Evolutionary conservation across 2,797 vertebrate species (phyloP).

Genomic region (Podarcis lilfordi): DNA sequence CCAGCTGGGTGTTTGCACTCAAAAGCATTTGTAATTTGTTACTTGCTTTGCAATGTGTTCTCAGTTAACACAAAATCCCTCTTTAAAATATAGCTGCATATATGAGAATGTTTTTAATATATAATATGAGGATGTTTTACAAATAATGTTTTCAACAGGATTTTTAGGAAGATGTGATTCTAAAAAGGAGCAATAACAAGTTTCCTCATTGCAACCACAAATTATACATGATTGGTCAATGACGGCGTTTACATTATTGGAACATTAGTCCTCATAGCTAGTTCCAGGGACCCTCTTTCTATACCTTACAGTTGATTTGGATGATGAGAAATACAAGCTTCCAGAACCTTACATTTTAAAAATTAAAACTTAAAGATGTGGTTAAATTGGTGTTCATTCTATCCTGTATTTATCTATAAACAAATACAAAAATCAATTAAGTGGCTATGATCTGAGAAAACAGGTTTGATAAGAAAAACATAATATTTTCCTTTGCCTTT

Average conservation of each 20-base stretch:
- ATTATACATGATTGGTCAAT: conserved; percentile 45
- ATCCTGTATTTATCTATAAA: conserved; percentile 11
- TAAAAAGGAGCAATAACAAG: conserved; percentile 58
- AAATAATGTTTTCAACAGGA: conserved; percentile 38
- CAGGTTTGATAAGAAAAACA: conserved; percentile 7
- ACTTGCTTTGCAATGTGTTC: background rate
- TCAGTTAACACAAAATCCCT: background rate
- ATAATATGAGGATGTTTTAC: conserved; percentile 5
- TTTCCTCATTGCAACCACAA: conserved; percentile 25
- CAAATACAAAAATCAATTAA: conserved; percentile 31
- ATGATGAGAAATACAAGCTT: background rate
- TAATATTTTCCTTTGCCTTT: background rate
- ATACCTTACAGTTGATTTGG: background rate
- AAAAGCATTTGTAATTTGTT: background rate
- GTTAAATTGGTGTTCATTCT: conserved; percentile 34
- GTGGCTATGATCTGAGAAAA: conserved; percentile 8
- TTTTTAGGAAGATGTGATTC: conserved; percentile 42
- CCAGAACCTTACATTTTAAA: background rate
- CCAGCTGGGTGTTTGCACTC: background rate
- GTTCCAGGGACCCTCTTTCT: background rate
- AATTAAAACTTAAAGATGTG: conserved; percentile 13
- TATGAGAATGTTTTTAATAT: conserved; percentile 1
- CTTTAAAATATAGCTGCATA: conserved; percentile 16
- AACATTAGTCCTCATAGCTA: conserved; percentile 9
- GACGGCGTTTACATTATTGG: conserved; percentile 40